Percentiles rank a stretch among this genome's conserved stretches.
Conservation (phyloP, 1,140 invertebrate genomes). For the Sitodiplosis mosellana region DNA sequence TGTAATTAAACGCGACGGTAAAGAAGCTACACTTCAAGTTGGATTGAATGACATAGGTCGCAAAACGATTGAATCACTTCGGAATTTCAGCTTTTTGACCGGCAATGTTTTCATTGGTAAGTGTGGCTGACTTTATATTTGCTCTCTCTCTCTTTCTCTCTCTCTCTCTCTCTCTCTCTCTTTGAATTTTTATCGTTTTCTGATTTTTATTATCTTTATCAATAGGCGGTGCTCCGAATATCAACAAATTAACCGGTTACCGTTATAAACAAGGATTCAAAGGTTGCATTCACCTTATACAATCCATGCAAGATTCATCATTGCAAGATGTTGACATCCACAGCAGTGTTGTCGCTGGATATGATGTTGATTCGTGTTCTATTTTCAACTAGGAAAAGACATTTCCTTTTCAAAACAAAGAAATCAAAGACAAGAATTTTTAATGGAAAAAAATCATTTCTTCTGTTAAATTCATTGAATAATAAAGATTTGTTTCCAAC, state of each 20-base stretch:
- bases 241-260: conserved; percentile 47
- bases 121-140: conserved; percentile 8
- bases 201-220: no score
- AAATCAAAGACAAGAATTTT: no score
- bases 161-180: not conserved
- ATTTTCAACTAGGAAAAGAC: no score
- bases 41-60: conserved; percentile 35
- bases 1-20: conserved; percentile 40
- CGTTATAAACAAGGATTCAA: conserved; percentile 52
- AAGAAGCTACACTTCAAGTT: conserved; percentile 49
- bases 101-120: conserved; percentile 67
- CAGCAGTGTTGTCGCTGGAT: conserved; percentile 41
- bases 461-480: no score
- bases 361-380: conserved; percentile 54
- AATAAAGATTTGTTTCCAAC: no score
- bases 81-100: conserved; percentile 57
- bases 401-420: no score
- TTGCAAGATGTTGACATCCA: conserved; percentile 51
- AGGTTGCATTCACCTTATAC: conserved; percentile 71
- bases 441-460: no score
- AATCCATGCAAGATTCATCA: conserved; percentile 49
- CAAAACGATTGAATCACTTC: conserved; percentile 44
- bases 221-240: conserved; percentile 74
- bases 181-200: conserved; percentile 8
- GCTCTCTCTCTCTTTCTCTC: not conserved